Base-by-base conservation (phyloP, 2,888 invertebrate species). In the Stenodera caucasica region DNA sequence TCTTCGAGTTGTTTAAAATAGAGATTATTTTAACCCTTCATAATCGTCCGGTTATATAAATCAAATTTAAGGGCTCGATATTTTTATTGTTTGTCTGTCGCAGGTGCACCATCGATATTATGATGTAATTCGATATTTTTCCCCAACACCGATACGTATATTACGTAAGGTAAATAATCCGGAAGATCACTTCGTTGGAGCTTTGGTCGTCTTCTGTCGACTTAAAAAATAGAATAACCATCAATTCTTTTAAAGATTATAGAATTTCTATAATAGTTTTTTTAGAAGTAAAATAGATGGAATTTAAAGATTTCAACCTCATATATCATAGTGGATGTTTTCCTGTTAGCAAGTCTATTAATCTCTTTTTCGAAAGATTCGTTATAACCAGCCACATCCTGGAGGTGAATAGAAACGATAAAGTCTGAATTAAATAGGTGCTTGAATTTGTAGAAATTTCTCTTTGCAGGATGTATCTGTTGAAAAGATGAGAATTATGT, bases 1-100 rank as follows among this genome's bases (percentile, higher is more conserved):
- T 67, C 67, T 51, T 15, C 5, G 15, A 51, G 29, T 51, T 29
- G 15, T 51, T 29, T 52, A 53, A 33, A 29, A 32, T 37, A 37
- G 2, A 14, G 37, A 37, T 37, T 37, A 37, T 15, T 5, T 37
- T 37, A 37, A 8, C 37, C 37, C 15, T 37, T 37, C 15, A 37
- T 8, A 6, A 4, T 6, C 8, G 29, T 29, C 29, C 8, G 29
- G 8, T 4, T 29, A 29, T 29, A 29, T 29, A 29, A 29, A 29
- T 29, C 29, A 29, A 29, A 29, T 29, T 6, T 29, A 29, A 29
- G n/a, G 11, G n/a, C n/a, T 11, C n/a, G 33, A 33, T 12, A n/a
- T 33, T 6, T 33, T 33, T 33, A 2, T 18, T 8, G 7, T 15
- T 2, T 15, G 7, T 8, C 4, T 40, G 18, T 40, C 37, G 37